Evolutionary conservation across 2,888 invertebrate genomes (phyloP).

Genomic region (Bruchidius siliquastri): DNA sequence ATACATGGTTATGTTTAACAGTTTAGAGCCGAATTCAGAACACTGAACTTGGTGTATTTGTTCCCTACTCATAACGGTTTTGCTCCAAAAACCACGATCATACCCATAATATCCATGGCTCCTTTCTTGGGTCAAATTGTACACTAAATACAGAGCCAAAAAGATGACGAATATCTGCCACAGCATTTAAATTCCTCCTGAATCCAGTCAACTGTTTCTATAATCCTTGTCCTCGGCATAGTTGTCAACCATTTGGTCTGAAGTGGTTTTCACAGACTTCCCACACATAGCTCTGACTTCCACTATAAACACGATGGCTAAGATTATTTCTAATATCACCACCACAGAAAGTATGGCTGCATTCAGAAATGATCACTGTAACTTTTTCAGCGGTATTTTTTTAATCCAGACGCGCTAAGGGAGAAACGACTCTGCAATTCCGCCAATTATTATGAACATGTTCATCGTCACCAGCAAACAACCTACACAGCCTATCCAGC

Average conservation of each 20-base stretch:
- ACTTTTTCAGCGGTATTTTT: background rate
- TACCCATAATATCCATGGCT: no score
- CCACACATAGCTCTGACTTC: background rate
- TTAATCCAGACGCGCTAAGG: background rate
- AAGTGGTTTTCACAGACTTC: background rate
- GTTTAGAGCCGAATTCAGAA: no score
- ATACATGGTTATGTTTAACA: no score
- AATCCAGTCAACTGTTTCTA: background rate
- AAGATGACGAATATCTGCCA: background rate
- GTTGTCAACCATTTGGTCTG: background rate
- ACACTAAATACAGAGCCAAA: background rate
- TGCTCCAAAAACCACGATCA: no score
- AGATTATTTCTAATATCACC: background rate
- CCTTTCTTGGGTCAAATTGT: background rate
- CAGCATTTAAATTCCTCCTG: background rate
- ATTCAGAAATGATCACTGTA: background rate
- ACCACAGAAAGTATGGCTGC: background rate
- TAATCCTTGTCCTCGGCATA: background rate
- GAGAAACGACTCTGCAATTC: background rate
- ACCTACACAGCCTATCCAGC: no score
- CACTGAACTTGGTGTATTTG: no score
- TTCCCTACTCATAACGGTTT: no score
- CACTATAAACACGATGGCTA: background rate
- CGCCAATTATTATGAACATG: background rate
- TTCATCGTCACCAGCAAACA: background rate